Base-by-base conservation (phyloP, 2,797 vertebrate species). In the Tachyglossus aculeatus region DNA sequence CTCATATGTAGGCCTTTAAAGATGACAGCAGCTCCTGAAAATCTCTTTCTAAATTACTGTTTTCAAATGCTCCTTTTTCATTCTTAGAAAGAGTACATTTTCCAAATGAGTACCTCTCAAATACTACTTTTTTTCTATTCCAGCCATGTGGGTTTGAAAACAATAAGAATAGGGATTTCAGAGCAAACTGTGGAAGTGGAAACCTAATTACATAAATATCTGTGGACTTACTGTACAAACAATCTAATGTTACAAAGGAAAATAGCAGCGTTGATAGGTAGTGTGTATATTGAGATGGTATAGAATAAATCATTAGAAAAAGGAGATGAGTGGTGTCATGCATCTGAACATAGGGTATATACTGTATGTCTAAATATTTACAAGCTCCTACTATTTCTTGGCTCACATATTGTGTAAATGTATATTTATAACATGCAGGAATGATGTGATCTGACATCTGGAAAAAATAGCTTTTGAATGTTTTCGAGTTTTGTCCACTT, bases 241-340 rank as follows among this genome's bases (percentile, higher is more conserved):
- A 74, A 64, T 71, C 65, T 88, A 81, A 58, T 67, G 61, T 88
- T 82, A 81, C 81, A 88, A 80, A 83, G 81, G 79, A 74, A 84
- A 81, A 78, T 73, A 77, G 57, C 48, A 70, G 36, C 67, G 71
- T 69, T 56, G 66, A 86, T 80, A 73, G 48, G 39, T 39, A 24
- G 13, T 15, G 6, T 32, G n/a, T n/a, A 15, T 47, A 62, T 29
- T 31, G 53, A 79, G 24, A 68, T 32, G 36, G 2, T 57, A 38
- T 47, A 75, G 70, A 82, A 84, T 53, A 55, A 71, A 71, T 80
- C 71, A 70, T 83, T 83, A 78, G 51, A 54, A 81, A 70, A 61
- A 82, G 57, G 70, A 79, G 65, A 71, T 74, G 66, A 66, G 59
- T 60, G 39, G 29, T 58, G 53, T 31, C 53, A 14, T 16, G 47